Conservation (phyloP, 2,797 vertebrate species). For the Phrynocephalus forsythii region DNA sequence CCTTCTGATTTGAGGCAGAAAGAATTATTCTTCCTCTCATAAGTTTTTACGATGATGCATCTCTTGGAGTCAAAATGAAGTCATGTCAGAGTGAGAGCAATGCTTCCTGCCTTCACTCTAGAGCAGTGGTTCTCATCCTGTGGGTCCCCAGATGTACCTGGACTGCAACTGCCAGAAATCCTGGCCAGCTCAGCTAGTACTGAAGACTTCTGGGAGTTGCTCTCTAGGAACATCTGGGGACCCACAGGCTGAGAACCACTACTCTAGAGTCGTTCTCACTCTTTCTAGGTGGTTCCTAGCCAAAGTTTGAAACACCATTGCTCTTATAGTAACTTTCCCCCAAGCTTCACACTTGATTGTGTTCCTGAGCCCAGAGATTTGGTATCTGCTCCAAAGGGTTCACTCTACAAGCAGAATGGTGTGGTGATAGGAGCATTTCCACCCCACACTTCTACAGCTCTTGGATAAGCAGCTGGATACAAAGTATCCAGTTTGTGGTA, state of each 20-base stretch:
- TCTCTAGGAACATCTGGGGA: no score
- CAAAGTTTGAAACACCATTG: neutral
- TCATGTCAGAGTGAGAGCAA: neutral
- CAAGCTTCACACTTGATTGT: neutral
- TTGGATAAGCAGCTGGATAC: neutral
- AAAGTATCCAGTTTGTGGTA: no score
- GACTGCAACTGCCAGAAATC: no score
- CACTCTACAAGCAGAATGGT: neutral
- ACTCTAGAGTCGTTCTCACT: neutral
- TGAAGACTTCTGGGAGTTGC: no score
- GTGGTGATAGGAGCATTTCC: neutral
- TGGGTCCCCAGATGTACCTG: no score
- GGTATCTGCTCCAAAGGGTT: neutral
- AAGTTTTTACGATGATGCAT: conserved; percentile 1
- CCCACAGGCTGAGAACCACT: no score
- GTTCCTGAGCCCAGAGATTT: neutral
- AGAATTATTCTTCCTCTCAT: neutral
- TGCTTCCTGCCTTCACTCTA: neutral
- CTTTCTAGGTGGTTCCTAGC: neutral
- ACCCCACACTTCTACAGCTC: neutral
- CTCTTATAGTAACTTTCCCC: neutral
- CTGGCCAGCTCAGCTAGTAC: no score
- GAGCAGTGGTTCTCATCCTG: neutral
- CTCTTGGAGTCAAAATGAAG: neutral
- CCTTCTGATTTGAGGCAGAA: neutral